A percentile compares a stretch with the other conserved stretches of the same genome.
Evolutionary conservation across 2,888 invertebrate species (phyloP).

Genomic region (Drosophila neutralis): DNA sequence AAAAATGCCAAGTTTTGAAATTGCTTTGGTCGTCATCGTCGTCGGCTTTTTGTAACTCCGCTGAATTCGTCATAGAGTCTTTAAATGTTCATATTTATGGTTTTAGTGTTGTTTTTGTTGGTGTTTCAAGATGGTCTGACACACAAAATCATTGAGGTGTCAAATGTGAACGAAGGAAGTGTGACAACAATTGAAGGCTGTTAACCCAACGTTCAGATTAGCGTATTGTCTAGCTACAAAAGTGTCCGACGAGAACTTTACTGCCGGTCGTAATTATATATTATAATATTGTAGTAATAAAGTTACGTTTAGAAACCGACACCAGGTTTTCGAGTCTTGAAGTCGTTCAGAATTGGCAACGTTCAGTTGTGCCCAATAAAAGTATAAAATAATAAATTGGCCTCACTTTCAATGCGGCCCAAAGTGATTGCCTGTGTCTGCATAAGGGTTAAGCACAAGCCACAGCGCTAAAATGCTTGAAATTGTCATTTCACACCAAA

Average conservation of each 20-base stretch:
- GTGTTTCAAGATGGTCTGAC: conserved; percentile 55
- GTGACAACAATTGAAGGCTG: conserved; percentile 20
- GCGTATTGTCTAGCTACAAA: background rate
- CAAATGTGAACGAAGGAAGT: conserved; percentile 33
- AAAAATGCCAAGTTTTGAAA: conserved; percentile 63
- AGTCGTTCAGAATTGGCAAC: background rate
- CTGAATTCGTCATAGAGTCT: conserved; percentile 20
- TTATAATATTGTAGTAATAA: background rate
- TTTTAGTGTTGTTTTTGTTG: conserved; percentile 33
- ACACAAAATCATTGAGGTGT: conserved; percentile 72
- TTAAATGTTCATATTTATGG: conserved; percentile 36
- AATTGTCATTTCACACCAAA: conserved; percentile 48
- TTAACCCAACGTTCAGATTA: background rate
- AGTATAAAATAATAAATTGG: background rate
- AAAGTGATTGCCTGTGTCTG: background rate
- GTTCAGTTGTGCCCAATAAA: background rate
- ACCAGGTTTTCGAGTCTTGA: background rate
- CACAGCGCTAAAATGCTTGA: background rate
- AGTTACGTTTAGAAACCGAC: background rate
- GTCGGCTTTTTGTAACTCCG: conserved; percentile 6
- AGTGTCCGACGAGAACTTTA: background rate
- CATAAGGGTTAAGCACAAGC: conserved; percentile 7
- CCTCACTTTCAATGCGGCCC: background rate
- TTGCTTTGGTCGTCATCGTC: conserved; percentile 22
- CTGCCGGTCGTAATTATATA: background rate